Conservation (phyloP, 2,888 invertebrate genomes). For the Melanargia galathea region DNA sequence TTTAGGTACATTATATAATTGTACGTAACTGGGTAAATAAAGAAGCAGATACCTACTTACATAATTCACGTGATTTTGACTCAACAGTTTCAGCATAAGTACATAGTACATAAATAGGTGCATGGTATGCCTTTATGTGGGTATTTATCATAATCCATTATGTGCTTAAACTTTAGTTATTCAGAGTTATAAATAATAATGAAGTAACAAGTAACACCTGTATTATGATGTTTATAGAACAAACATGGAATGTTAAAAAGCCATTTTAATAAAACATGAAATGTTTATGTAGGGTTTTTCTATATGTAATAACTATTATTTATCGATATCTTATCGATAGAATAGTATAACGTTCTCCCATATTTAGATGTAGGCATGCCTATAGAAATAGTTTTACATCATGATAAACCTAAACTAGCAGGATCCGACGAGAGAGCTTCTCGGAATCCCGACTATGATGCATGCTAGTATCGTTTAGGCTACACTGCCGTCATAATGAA, state of each 20-base stretch:
- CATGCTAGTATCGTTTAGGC: conserved; percentile 4
- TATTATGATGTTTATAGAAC: conserved; percentile 23
- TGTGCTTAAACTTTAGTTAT: conserved; percentile 1
- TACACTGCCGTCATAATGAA: too few species aligned
- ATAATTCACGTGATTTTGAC: neutral
- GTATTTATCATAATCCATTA: neutral
- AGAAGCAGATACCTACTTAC: neutral
- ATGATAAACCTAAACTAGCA: conserved; percentile 27
- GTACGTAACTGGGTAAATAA: neutral
- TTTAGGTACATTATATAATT: neutral
- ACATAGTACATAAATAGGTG: neutral
- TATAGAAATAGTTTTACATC: conserved; percentile 26
- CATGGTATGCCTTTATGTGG: neutral
- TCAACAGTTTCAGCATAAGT: neutral
- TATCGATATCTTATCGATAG: conserved; percentile 24
- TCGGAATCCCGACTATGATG: conserved; percentile 22
- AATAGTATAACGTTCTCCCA: conserved; percentile 20
- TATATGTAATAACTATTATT: conserved; percentile 29
- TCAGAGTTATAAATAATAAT: neutral
- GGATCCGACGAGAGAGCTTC: conserved; percentile 21
- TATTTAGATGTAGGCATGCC: conserved; percentile 24
- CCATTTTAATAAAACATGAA: conserved; percentile 29
- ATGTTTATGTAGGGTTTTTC: conserved; percentile 20
- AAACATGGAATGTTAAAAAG: conserved; percentile 31
- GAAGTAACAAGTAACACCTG: conserved; percentile 27